These are phyloP conservation scores for Brachionus paranguensis DNA, from an alignment of 1,140 invertebrate species.

Conservation along the genomic window DNA sequence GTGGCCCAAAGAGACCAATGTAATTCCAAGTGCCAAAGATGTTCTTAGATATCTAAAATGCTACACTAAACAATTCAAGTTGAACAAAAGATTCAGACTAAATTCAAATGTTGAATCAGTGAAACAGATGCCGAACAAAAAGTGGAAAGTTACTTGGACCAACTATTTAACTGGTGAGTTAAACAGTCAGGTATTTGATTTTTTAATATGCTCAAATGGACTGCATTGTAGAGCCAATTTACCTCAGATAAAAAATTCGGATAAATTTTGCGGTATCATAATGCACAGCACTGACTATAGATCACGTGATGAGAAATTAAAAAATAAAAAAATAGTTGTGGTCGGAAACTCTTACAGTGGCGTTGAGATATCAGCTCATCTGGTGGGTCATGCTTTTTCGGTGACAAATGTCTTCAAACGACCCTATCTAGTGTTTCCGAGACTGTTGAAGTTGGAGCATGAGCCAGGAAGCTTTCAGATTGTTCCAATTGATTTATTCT, in stretches of 20 bases:
- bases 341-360: conserved; percentile 13
- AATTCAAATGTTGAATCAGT: background rate
- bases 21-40: conserved; percentile 72
- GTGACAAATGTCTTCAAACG: background rate
- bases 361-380: background rate
- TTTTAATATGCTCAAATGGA: background rate
- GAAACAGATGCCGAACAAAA: background rate
- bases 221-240: background rate
- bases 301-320: background rate
- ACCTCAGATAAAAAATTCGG: background rate
- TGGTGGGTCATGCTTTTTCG: background rate
- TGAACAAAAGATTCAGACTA: background rate
- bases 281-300: conserved; percentile 25
- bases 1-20: conserved; percentile 62
- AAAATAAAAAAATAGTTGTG: background rate
- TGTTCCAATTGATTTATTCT: conserved; percentile 19
- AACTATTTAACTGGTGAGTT: background rate
- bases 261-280: background rate
- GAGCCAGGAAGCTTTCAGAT: background rate
- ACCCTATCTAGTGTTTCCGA: background rate
- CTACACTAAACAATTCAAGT: conserved; percentile 59
- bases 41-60: conserved; percentile 72
- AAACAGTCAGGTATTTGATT: conserved; percentile 7
- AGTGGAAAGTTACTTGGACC: background rate
- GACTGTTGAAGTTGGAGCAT: background rate